A percentile compares a stretch with the other conserved stretches of the same genome.
These are phyloP conservation scores for Metallyticus violacea DNA, from an alignment of 2,888 invertebrate species.

Conservation along the genomic window DNA sequence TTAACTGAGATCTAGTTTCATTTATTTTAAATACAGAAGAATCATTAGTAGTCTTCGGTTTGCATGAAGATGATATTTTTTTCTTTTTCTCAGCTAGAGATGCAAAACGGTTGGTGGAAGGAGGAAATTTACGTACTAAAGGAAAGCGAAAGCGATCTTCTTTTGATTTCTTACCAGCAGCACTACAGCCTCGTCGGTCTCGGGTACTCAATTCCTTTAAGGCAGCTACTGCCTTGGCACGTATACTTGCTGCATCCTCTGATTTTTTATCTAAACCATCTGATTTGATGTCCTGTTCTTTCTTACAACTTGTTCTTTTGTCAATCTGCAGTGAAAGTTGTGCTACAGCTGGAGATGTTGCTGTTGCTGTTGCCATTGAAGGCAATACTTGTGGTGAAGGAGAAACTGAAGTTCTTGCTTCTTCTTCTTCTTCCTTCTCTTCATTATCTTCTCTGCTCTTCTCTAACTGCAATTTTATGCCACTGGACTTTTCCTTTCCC, in stretches of 20 bases:
- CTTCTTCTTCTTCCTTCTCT: not conserved
- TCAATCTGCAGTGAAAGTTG: not conserved
- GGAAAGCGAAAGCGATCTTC: conserved; percentile 4
- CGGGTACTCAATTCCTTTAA: conserved; percentile 34
- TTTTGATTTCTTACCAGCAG: not conserved
- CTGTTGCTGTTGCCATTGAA: not conserved
- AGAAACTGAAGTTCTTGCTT: not conserved
- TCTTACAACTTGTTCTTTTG: not conserved
- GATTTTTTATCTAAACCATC: not conserved
- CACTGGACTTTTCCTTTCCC: not conserved
- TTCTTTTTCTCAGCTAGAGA: conserved; percentile 19
- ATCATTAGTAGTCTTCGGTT: not conserved
- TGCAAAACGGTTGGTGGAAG: conserved; percentile 4
- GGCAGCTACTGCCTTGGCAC: conserved; percentile 37
- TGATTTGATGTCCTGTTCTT: not conserved
- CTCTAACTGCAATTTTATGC: not conserved
- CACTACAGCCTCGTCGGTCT: not conserved
- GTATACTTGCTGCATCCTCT: conserved; percentile 29
- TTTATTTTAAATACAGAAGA: too few relatives aligned
- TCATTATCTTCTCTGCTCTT: not conserved
- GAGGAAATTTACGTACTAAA: conserved; percentile 9
- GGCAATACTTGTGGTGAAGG: not conserved
- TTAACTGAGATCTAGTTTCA: not conserved
- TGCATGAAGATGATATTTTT: not conserved
- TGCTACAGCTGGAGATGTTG: not conserved